These are phyloP conservation scores for Enteromius viviparus DNA, from an alignment of 2,797 vertebrate species.

Conservation along the genomic window DNA sequence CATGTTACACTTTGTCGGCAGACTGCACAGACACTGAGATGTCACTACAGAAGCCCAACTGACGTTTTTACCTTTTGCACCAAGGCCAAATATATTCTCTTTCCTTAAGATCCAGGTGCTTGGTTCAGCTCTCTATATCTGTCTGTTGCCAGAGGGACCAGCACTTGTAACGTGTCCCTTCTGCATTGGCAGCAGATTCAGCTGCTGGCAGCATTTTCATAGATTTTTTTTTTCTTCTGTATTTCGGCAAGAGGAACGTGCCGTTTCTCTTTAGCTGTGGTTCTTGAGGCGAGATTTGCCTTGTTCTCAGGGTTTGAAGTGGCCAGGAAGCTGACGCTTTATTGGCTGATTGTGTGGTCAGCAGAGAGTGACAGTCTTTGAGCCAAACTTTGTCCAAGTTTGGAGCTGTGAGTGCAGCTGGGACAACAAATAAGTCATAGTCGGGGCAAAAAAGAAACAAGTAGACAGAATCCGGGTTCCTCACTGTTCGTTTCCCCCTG, in stretches of 20 bases:
- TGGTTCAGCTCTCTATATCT: slow-evolving; percentile 52
- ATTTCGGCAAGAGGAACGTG: slow-evolving; percentile 30
- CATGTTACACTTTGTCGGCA: slow-evolving; percentile 23
- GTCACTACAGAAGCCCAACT: slow-evolving; percentile 34
- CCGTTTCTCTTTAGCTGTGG: slow-evolving; percentile 41
- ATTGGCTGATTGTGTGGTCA: slow-evolving; percentile 51
- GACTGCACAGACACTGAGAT: slow-evolving; percentile 28
- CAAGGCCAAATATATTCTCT: slow-evolving; percentile 44
- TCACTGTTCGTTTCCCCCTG: slow-evolving; percentile 67
- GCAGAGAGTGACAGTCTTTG: slow-evolving; percentile 41
- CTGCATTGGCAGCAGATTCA: slow-evolving; percentile 49
- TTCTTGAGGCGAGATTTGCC: slow-evolving; percentile 48
- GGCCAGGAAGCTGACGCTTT: slow-evolving; percentile 43
- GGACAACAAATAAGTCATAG: slow-evolving; percentile 40
- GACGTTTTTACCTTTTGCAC: slow-evolving; percentile 36
- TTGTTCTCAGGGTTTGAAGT: slow-evolving; percentile 43
- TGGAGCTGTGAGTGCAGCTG: slow-evolving; percentile 42
- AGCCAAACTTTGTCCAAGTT: slow-evolving; percentile 47
- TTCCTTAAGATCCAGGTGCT: slow-evolving; percentile 48
- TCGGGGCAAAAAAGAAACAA: slow-evolving; percentile 47
- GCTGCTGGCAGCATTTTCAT: slow-evolving; percentile 58
- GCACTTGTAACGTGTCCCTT: slow-evolving; percentile 49
- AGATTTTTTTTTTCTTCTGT: slow-evolving; percentile 36
- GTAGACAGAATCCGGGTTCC: slow-evolving; percentile 56
- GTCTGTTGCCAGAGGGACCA: slow-evolving; percentile 57